Conservation (phyloP, 2,888 invertebrate species). For the Pomacea canaliculata region DNA sequence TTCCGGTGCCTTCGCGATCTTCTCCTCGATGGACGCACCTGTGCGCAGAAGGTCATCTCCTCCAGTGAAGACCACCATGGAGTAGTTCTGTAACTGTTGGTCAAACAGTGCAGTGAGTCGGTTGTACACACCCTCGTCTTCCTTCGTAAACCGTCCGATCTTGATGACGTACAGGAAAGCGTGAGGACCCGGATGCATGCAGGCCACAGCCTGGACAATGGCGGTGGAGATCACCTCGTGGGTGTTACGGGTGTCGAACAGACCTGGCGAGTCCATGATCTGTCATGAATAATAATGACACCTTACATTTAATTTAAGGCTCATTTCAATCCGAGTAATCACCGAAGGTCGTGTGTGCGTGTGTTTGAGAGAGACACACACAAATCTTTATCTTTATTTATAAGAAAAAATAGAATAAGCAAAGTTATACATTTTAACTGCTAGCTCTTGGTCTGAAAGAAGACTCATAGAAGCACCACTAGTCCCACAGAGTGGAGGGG, state of each 20-base stretch:
- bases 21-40: background rate
- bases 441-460: too few species aligned
- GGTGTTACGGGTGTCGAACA: conserved; percentile 12
- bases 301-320: too few species aligned
- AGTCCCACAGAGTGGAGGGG: too few species aligned
- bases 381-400: too few species aligned
- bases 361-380: too few species aligned
- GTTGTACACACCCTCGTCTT: conserved; percentile 14
- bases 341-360: too few species aligned
- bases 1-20: background rate
- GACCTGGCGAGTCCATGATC: conserved; percentile 21
- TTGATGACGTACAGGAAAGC: conserved; percentile 18
- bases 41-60: background rate
- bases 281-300: background rate
- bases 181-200: conserved; percentile 19
- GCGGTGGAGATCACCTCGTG: conserved; percentile 11
- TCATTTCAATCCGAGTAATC: too few species aligned
- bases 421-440: too few species aligned
- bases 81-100: background rate
- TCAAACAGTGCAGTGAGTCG: conserved; percentile 10
- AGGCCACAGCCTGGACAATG: conserved; percentile 14
- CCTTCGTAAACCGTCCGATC: conserved; percentile 17
- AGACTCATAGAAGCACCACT: too few species aligned
- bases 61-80: conserved; percentile 17
- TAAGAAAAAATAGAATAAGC: too few species aligned